Base-by-base conservation (phyloP, 2,888 invertebrate genomes). In the Aricia artaxerxes region DNA sequence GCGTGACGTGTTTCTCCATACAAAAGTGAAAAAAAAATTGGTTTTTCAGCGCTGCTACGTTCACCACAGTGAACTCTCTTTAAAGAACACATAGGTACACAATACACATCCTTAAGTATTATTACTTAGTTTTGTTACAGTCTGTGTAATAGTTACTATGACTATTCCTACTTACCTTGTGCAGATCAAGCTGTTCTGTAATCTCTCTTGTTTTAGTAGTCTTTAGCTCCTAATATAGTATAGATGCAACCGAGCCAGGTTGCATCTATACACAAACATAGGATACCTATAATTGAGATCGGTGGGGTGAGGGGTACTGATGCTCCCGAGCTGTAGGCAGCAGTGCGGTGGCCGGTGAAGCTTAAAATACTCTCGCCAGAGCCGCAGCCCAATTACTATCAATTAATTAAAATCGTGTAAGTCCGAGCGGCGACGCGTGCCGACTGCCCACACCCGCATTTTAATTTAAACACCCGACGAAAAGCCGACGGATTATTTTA, bases 371-470 rank as follows among this genome's bases (percentile, higher is more conserved):
- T 61, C 24, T 11, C n/a, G 24, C 61, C 6, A 1, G 24, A 13
- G 35, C 35, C 5, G 69, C 69, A 38, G 35, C 11, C 69, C 69
- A 69, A 69, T 69, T 69, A 69, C 35, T 69, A 69, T 69, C 69
- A 35, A 69, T 69, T 69, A 69, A 69, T 69, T 69, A 38, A 69
- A 69, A 69, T 69, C 69, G 64, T 64, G 64, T 31, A 31, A 64
- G 64, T 64, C 64, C 64, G 31, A 24, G 4, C 24, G 64, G 31
- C 64, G 64, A 69, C 38, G 11, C 13, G 69, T 38, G 35, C 57
- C 57, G 57, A 57, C 57, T 57, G 57, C 16, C 69, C 69, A 16
- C 13, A 38, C 5, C 35, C 35, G 69, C 35, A 69, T 69, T 69
- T 38, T 69, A 35, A 69, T 69, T 38, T 69, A 35, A 69, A 38